Evolutionary conservation across 53 echinoderm and acorn worm species (phyloP).

Genomic region (Astropecten irregularis): DNA sequence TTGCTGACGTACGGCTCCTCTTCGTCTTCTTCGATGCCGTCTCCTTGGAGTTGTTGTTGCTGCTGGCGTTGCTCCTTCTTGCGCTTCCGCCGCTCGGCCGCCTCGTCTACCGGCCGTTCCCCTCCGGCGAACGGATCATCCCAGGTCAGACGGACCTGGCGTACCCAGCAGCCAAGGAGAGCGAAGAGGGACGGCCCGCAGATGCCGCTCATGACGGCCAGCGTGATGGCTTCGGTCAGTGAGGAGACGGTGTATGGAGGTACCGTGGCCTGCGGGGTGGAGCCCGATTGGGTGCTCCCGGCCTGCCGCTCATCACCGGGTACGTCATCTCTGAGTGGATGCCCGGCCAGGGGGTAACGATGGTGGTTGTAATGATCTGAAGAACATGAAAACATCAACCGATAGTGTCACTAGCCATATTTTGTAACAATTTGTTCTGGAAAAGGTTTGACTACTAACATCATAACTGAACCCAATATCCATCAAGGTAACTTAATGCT

Average conservation of each 20-base stretch:
- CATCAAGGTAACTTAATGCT: no score
- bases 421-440: background rate
- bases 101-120: slow-evolving; percentile 12
- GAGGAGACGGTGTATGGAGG: background rate
- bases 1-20: background rate
- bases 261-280: background rate
- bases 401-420: background rate
- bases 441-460: background rate
- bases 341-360: background rate
- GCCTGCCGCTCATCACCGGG: background rate
- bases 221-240: slow-evolving; percentile 26
- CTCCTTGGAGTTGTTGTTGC: background rate
- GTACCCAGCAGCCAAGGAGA: slow-evolving; percentile 19
- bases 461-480: no score
- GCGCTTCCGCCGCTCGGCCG: slow-evolving; percentile 13
- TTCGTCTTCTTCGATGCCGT: background rate
- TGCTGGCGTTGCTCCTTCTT: background rate
- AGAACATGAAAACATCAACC: background rate
- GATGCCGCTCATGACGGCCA: slow-evolving; percentile 39
- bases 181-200: slow-evolving; percentile 43
- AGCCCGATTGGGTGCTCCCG: background rate
- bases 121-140: slow-evolving; percentile 48
- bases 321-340: background rate
- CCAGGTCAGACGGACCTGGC: slow-evolving; percentile 38
- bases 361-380: background rate